phyloP scores from a whole-genome alignment of 2,888 invertebrate species.

The Toxonevra muliebris region DNA sequence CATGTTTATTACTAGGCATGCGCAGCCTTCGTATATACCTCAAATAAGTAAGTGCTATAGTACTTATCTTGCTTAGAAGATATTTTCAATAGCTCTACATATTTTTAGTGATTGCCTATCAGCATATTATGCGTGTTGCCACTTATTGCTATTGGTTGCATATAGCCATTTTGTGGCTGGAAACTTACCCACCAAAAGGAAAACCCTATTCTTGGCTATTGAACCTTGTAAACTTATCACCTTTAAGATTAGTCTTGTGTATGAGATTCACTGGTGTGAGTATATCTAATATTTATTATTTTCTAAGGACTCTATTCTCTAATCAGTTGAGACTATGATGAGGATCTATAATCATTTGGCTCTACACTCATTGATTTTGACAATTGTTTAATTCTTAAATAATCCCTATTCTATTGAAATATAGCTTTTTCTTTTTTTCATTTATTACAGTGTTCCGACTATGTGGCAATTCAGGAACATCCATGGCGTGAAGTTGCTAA shows the following conservation, averaged over 20 bases:
- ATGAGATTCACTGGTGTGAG: constrained; percentile 56
- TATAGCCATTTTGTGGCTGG: constrained; percentile 56
- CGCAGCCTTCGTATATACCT: constrained; percentile 58
- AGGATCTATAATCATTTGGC: background rate
- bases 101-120: constrained; percentile 53
- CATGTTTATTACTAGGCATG: constrained; percentile 56
- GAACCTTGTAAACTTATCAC: constrained; percentile 47
- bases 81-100: background rate
- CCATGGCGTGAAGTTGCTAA: constrained; percentile 59
- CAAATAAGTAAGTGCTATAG: constrained; percentile 50
- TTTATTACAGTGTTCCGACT: constrained; percentile 50
- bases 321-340: background rate
- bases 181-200: constrained; percentile 54
- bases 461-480: constrained; percentile 50
- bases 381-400: too few species aligned
- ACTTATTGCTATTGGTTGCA: constrained; percentile 57
- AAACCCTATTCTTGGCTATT: constrained; percentile 47
- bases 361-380: too few species aligned
- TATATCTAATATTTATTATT: constrained; percentile 6
- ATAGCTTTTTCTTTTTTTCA: background rate
- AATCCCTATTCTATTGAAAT: too few species aligned
- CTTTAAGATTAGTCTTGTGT: constrained; percentile 51
- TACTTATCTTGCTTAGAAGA: background rate
- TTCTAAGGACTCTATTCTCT: background rate
- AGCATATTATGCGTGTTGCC: constrained; percentile 49